phyloP scores from a whole-genome alignment of 2,113 vertebrate species.

The Syngnathus scovelli region DNA sequence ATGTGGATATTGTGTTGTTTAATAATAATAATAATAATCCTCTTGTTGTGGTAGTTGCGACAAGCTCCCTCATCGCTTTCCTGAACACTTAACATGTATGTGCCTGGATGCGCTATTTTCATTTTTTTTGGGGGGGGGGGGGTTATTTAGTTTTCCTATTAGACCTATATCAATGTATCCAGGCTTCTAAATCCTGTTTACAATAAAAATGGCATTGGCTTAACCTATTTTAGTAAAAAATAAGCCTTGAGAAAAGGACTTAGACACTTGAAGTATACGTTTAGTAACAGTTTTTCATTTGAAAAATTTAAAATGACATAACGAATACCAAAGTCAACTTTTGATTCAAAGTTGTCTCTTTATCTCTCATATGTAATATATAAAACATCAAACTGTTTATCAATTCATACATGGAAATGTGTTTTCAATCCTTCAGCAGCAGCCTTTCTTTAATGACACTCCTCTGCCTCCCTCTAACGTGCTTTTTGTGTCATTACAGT shows the following conservation, averaged over 20 bases:
- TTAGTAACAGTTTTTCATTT: background rate
- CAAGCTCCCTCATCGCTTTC: no score
- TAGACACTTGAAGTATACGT: no score
- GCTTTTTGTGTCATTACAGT: background rate
- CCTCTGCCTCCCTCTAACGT: background rate
- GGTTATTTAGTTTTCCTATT: no score
- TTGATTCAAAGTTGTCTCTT: background rate
- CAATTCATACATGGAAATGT: background rate
- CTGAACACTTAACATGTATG: no score
- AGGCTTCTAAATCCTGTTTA: background rate
- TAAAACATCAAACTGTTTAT: background rate
- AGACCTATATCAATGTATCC: background rate
- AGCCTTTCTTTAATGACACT: background rate
- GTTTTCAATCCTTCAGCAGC: background rate
- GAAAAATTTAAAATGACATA: background rate
- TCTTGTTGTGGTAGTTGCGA: no score
- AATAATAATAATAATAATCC: no score
- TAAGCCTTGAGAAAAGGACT: no score
- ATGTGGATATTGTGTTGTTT: no score
- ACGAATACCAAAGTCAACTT: background rate
- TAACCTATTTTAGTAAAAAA: background rate
- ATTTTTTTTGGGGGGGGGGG: background rate
- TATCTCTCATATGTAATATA: background rate
- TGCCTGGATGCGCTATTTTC: background rate
- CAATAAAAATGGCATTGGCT: background rate